Base-by-base conservation (phyloP, 53 echinoderm and acorn worm genomes). In the Echinometra lucunter region DNA sequence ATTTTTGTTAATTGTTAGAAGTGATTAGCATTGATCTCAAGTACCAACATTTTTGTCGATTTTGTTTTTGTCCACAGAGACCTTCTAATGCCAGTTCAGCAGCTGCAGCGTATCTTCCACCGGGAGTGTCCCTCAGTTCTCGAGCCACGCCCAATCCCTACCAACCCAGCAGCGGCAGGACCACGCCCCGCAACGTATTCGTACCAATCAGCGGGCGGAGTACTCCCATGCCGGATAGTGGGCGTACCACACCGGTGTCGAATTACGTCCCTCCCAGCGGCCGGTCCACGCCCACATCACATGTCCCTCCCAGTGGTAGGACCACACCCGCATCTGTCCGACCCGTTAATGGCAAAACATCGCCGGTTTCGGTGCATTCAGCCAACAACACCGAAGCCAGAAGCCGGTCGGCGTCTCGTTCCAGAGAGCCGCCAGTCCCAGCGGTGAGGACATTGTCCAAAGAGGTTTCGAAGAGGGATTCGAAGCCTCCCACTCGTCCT, bases 61-160 rank as follows among this genome's bases (percentile, higher is more conserved):
- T 70, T 8, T 72, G 13, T 78, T 38, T 18, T 90, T 40, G 0
- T 63, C 23, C 40, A 19, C 40, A 90, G 90, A 90, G 23, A 90
- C 63, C 90, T n/a, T 40, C 57, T 63, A 58, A 42, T 42, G 47
- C 92, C 44, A 70, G 45, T 70, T 44, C 69, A 4, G 72, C 69
- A 40, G 53, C n/a, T n/a, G 38, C 72, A n/a, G 92, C 92, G n/a
- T 92, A 69, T 38, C 92, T 92, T 45, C 92, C 92, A n/a, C n/a
- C 92, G 72, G 92, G 92, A 47, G 72, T 92, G 45, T 92, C 92
- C 15, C 72, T 92, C 11, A 49, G 49, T 45, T 25, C 69, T 27
- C 92, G 92, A 21, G 11, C 67, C 92, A 92, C 92, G 72, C 92
- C 74, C n/a, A 70, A 42, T 27, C 42, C 74, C 34, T 70, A 70